Evolutionary conservation across 2,113 vertebrate species (phyloP), one percentile per base, ranked within the genome.

Genomic region (Orthonyx spaldingii): DNA sequence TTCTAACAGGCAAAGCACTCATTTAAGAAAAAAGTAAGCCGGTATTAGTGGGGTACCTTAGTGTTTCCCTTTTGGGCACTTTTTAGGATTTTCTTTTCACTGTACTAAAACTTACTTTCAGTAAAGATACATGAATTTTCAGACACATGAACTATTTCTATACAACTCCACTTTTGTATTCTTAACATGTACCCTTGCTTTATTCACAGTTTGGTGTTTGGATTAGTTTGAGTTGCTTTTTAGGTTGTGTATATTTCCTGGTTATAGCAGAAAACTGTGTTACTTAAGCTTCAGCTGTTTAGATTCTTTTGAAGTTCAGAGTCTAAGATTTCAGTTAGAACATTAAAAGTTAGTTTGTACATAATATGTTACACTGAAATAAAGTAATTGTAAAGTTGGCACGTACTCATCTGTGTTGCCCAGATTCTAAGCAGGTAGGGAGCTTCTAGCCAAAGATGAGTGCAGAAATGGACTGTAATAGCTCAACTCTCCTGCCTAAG

Each of bases 401-500:
- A 55, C 13, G 5, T 7, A 1, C 6, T 76, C 10, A 3, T 41
- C 22, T 64, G 33, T 46, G 30, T 57, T 72, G 55, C 27, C 27
- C 35, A 55, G 14, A 55, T 46, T 37, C 20, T 37, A 41, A 63
- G 55, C 44, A 74, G 75, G 16, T 27, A 47, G 59, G 44, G 50
- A 74, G 19, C 35, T 59, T 91, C 39, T 76, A 22, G 26, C 10
- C 1, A 2, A 46, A 72, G 41, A 12, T 46, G 13, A 5, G 1
- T 0, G 0, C 30, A 27, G 47, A 50, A 12, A 35, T 2, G 1
- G 20, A 16, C 59, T 53, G 42, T 33, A 65, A 17, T 30, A 50
- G 24, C 33, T 64, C 50, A 55, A 5, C 7, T 64, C 5, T 42
- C 20, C 20, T 0, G 1, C 46, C 8, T 68, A 27, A 21, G 32